Evolutionary conservation across 92 coral and sea anemone species (phyloP), one percentile per base, ranked within the genome.

Genomic region (Phenganax marumi): DNA sequence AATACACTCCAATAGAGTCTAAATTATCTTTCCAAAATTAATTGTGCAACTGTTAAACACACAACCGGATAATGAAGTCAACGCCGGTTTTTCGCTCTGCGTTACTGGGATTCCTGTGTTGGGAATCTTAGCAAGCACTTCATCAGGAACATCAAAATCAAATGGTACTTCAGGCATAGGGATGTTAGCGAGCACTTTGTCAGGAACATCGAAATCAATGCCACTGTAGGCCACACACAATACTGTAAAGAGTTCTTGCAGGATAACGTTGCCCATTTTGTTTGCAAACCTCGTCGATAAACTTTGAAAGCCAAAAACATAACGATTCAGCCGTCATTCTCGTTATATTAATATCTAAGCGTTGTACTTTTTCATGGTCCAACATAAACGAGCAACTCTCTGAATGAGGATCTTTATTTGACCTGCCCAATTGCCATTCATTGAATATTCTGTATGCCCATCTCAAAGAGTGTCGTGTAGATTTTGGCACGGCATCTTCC

Each of bases 401-500:
- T 64, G 80, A 62, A 52, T 78, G 61, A 68, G 88, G 79, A 75
- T 88, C 77, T 84, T 84, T 88, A 80, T 84, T 79, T 14, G 50
- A 81, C 48, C 90, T 71, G 47, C 33, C 70, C 53, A 76, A 51
- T 76, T 86, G 86, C 83, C 86, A 86, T 82, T 81, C 86, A 43
- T 85, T 54, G 79, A 83, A 82, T 58, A 87, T 64, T 83, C 83
- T 87, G 76, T 75, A 84, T 43, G 88, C 68, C 88, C 86, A 79
- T 68, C 84, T 88, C 18, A 73, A 77, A 12, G 85, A 79, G 50
- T 52, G 52, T 55, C 87, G 81, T 21, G 91, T 84, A 21, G 91
- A 88, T 72, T 88, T 88, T 75, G 91, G 91, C 77, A 84, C 80
- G 78, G 77, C 71, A 61, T 77, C 70, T 33, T 77, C n/a, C 68